A percentile compares a stretch with the other conserved stretches of the same genome.
These are phyloP conservation scores for Lumbricus terrestris DNA, from an alignment of 2,888 invertebrate genomes.

Conservation along the genomic window DNA sequence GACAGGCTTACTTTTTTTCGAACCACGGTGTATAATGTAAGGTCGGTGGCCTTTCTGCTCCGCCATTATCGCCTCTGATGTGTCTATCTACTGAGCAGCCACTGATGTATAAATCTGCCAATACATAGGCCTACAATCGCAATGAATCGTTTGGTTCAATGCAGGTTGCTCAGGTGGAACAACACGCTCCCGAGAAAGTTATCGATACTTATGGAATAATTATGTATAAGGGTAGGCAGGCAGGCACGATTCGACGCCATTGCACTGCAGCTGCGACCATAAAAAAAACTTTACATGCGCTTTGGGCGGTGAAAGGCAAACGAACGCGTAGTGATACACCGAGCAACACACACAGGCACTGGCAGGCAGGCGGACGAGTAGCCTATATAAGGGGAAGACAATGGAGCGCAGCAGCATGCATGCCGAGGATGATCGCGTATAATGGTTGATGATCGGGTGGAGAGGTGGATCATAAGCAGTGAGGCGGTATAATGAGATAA, in stretches of 20 bases:
- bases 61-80: too few relatives aligned
- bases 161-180: not conserved
- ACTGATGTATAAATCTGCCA: too few relatives aligned
- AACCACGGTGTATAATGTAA: too few relatives aligned
- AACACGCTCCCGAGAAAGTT: not conserved
- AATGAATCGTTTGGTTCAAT: not conserved
- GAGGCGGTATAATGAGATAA: not conserved
- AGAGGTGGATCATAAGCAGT: not conserved
- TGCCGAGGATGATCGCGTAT: too few relatives aligned
- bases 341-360: not conserved
- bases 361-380: not conserved
- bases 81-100: too few relatives aligned
- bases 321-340: not conserved
- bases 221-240: not conserved
- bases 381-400: not conserved
- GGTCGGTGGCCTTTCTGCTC: too few relatives aligned
- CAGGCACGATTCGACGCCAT: too few relatives aligned
- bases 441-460: constrained; percentile 3
- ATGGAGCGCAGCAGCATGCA: not conserved
- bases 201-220: not conserved
- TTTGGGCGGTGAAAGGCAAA: not conserved
- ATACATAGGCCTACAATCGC: too few relatives aligned
- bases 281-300: not conserved
- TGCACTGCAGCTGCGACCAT: not conserved
- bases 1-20: too few relatives aligned